Evolutionary conservation across 2,888 invertebrate genomes (phyloP), one percentile per base, ranked within the genome.

Genomic region (Hypena proboscidalis): DNA sequence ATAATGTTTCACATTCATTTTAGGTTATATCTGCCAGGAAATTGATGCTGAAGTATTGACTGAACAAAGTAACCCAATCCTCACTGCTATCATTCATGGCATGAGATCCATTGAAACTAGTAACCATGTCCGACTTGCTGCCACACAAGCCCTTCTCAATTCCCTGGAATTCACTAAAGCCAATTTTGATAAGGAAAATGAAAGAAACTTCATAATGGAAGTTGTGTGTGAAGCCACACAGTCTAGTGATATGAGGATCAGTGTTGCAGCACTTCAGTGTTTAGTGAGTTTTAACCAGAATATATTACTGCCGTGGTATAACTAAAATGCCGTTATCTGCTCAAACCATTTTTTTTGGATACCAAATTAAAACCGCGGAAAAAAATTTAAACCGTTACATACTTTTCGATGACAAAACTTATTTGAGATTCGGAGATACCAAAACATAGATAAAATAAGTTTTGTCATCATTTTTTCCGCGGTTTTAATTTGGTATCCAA

Each of bases 151-250:
- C 1, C 92, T 99, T 15, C 93, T 97, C 32, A 99, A 99, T 87
- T 99, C 99, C 0, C 90, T 99, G 38, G 99, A 99, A 90, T 99
- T 99, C 78, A 99, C 99, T 8, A 97, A 97, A 90, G 97, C 97
- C 17, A 99, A 99, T 90, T 99, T 99, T 88, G 98, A 99, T 68
- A 97, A 97, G 79, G 98, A 99, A 92, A 94, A 95, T 43, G 99
- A 99, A 87, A 93, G 99, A 57, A 98, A 99, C 87, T 98, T 98
- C 80, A 99, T 99, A 40, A 99, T 99, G 99, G 98, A 99, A 92
- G 98, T 98, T 36, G 99, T 99, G 4, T 99, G 99, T 91, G 98
- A 99, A 90, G 98, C 99, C 2, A 99, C 99, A 1, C 99, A 99
- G 83, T 97, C 97, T 3, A 87, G 92, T 34, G 97, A 99, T 76